phyloP scores from a whole-genome alignment of 2,888 invertebrate species.

The Callinectes sapidus region DNA sequence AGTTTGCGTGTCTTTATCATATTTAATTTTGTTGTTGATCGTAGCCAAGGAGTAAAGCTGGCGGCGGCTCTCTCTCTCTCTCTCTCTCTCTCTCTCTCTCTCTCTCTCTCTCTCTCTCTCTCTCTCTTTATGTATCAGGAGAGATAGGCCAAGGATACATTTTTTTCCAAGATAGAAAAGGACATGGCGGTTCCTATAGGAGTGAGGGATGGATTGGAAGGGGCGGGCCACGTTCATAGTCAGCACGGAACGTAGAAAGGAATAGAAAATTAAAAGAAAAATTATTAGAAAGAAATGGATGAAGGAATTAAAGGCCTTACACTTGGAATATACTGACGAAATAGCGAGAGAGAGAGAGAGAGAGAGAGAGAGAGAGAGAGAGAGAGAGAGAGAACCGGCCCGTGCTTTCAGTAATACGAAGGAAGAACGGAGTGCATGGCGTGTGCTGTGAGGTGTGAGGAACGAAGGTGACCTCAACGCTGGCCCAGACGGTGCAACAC shows the following conservation, averaged over 20 bases:
- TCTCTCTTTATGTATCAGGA: too few relatives aligned
- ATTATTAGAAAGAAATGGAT: not conserved
- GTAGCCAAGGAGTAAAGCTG: not conserved
- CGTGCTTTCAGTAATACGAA: not conserved
- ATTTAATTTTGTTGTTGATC: not conserved
- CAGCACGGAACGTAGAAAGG: not conserved
- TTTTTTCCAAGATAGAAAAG: too few relatives aligned
- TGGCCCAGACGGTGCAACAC: not conserved
- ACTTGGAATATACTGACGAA: not conserved
- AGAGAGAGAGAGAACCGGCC: not conserved
- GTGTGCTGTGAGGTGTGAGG: not conserved
- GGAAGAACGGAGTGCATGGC: not conserved
- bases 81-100: too few relatives aligned
- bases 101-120: too few relatives aligned
- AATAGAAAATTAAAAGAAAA: not conserved
- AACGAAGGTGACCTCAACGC: not conserved
- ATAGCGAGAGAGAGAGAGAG: not conserved
- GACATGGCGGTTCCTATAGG: too few relatives aligned
- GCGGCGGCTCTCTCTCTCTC: not conserved
- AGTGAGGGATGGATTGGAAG: too few relatives aligned
- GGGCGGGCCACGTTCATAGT: too few relatives aligned
- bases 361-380: constrained; percentile 11
- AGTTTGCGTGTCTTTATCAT: not conserved
- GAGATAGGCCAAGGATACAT: too few relatives aligned
- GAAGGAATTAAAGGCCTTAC: not conserved